These are phyloP conservation scores for Craseonycteris thonglongyai DNA, from an alignment of 2,113 vertebrate species.

Conservation along the genomic window DNA sequence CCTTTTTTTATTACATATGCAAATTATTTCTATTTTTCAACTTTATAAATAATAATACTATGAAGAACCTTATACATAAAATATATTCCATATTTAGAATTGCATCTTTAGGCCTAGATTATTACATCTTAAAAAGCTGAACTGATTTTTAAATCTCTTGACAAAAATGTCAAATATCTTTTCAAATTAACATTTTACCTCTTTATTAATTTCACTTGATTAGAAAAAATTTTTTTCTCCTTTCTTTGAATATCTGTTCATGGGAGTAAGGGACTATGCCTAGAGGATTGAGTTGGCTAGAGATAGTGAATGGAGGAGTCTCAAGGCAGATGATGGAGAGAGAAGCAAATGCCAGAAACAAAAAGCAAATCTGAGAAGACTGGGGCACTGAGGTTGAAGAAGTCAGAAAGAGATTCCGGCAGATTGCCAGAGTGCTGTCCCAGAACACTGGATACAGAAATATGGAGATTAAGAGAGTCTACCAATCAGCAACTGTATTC, in stretches of 20 bases:
- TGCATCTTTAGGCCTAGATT: neutral
- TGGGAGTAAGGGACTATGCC: neutral
- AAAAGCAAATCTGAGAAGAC: neutral
- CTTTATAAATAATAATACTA: neutral
- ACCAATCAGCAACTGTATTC: neutral
- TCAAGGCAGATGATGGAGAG: neutral
- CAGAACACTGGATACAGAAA: neutral
- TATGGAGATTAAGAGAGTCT: neutral
- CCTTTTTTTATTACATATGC: neutral
- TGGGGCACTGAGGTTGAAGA: neutral
- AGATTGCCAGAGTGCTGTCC: neutral
- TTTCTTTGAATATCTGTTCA: neutral
- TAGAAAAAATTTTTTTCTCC: neutral
- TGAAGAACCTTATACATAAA: neutral
- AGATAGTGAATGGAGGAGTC: neutral
- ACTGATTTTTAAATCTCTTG: neutral
- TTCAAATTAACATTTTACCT: neutral
- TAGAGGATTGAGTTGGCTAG: neutral
- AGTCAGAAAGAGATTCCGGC: neutral
- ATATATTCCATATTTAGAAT: neutral
- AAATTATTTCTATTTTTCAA: neutral
- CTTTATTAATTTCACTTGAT: neutral
- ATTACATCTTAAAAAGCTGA: neutral
- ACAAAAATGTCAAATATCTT: neutral
- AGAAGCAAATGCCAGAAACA: neutral